Evolutionary conservation across 2,113 vertebrate species (phyloP).

Genomic region (Coryphaenoides rupestris): DNA sequence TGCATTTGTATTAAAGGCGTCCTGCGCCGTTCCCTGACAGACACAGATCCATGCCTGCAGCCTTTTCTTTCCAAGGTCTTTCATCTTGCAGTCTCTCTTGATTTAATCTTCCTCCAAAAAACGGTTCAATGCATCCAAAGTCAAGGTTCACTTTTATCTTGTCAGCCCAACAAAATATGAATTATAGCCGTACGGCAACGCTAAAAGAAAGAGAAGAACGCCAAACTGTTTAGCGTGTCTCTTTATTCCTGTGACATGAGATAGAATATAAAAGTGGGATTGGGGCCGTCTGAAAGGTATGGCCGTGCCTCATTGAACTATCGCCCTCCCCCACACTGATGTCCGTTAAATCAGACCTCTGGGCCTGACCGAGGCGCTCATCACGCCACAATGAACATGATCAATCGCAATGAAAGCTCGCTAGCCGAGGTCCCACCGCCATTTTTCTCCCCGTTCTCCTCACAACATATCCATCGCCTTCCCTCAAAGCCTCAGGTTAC

Average conservation of each 20-base stretch:
- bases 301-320: conserved; percentile 40
- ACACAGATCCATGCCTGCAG: conserved; percentile 6
- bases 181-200: conserved; percentile 56
- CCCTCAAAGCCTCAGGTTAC: conserved; percentile 20
- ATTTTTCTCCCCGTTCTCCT: not conserved
- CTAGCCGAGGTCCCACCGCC: conserved; percentile 35
- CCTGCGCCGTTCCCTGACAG: conserved; percentile 12
- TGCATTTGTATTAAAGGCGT: conserved; percentile 5
- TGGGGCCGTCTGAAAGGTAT: conserved; percentile 41
- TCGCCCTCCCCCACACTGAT: conserved; percentile 26
- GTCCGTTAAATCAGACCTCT: conserved; percentile 56
- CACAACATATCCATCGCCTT: conserved; percentile 11
- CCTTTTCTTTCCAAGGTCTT: conserved; percentile 24
- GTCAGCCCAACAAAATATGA: conserved; percentile 51
- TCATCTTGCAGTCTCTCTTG: conserved; percentile 51
- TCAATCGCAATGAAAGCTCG: conserved; percentile 46
- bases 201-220: no score
- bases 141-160: conserved; percentile 59
- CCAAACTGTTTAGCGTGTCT: conserved; percentile 42
- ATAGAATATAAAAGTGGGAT: conserved; percentile 21
- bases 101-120: conserved; percentile 54
- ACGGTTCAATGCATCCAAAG: conserved; percentile 41
- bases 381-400: conserved; percentile 55
- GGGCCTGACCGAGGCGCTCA: conserved; percentile 49
- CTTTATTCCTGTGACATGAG: conserved; percentile 47